Evolutionary conservation across 1,140 invertebrate species (phyloP).

Genomic region (Bombus sylvicola): DNA sequence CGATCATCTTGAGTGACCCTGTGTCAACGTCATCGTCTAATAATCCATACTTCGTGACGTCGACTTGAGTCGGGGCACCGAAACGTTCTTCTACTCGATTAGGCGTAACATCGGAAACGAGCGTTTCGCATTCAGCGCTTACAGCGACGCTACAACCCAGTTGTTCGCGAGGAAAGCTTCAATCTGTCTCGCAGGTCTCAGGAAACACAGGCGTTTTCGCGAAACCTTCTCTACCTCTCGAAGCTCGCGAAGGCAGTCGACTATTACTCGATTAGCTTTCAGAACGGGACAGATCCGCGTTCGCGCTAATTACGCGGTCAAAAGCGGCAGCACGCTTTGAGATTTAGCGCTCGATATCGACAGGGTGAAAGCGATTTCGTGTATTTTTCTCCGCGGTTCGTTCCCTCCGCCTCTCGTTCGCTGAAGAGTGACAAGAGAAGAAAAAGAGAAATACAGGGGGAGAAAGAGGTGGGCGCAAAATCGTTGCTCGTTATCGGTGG

Average conservation of each 20-base stretch:
- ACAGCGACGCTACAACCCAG: neutral
- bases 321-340: neutral
- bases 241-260: neutral
- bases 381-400: neutral
- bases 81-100: too few species aligned
- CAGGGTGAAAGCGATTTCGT: neutral
- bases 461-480: constrained; percentile 24
- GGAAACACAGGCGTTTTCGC: neutral
- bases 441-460: too few species aligned
- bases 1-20: neutral
- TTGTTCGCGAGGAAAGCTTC: neutral
- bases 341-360: constrained; percentile 1
- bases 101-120: too few species aligned
- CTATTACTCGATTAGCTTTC: neutral
- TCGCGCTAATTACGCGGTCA: constrained; percentile 11
- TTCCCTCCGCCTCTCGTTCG: too few species aligned
- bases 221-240: too few species aligned
- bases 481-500: constrained; percentile 51
- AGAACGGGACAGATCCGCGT: neutral
- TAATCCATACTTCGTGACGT: neutral
- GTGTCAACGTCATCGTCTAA: neutral
- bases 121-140: too few species aligned
- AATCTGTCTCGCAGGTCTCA: too few species aligned
- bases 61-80: too few species aligned
- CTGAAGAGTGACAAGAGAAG: neutral